Evolutionary conservation across 2,797 vertebrate genomes (phyloP), one percentile per base, ranked within the genome.

Genomic region (Acrossocheilus wenchowensis): DNA sequence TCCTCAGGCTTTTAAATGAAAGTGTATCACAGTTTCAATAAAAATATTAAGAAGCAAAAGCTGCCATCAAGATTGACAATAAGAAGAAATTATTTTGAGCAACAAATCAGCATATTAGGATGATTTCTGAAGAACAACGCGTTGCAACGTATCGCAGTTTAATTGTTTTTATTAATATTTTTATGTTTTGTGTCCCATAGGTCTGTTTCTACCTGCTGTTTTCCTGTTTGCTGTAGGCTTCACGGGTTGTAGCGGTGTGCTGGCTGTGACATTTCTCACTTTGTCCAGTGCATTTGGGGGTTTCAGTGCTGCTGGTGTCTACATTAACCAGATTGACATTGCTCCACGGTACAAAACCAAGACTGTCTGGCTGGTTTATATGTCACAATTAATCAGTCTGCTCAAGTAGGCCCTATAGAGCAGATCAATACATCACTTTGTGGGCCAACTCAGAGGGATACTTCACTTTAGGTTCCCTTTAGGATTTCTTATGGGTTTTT

Each of bases 281-380:
- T 88, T 95, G 36, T 94, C 95, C 87, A 89, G 91, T 3, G 93
- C 94, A 26, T 78, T 95, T 0, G 96, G 94, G 54, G 96, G 95
- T 17, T 50, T 71, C 85, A 95, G 93, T 2, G 88, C 94, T 21
- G 89, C 95, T 0, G 97, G 97, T 52, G 96, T 97, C 91, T 96
- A 90, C 90, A 94, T 97, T 39, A 97, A 97, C 93, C 97, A 96
- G 86, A 94, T 98, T 15, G 96, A 98, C 88, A 95, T 97, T 3
- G 97, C 96, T 1, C 97, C 97, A 39, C 94, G 95, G 96, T 97
- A 87, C 60, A 73, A 45, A n/a, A 36, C 19, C 64, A 77, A 39
- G 4, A 50, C 48, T 57, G 11, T 12, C 52, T 41, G 41, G 81
- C 21, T 83, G 5, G 0, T 11, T 68, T 84, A 15, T 77, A 10